These are phyloP conservation scores for Anguilla anguilla DNA, from an alignment of 2,797 vertebrate genomes.

Conservation along the genomic window DNA sequence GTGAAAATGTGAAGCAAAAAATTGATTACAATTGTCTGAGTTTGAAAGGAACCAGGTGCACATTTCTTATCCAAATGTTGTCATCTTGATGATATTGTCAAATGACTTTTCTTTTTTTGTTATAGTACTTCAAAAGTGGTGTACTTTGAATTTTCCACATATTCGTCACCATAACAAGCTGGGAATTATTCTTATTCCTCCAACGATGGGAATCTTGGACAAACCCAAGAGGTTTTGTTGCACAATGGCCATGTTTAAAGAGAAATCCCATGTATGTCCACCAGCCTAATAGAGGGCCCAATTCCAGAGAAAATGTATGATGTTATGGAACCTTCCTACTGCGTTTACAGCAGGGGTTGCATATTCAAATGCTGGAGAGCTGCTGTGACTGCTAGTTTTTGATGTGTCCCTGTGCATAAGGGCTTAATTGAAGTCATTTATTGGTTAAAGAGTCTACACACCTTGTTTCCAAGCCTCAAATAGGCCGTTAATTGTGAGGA, in stretches of 20 bases:
- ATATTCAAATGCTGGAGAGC: not conserved
- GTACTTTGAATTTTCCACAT: constrained; percentile 6
- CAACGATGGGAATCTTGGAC: not conserved
- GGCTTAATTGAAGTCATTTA: no score
- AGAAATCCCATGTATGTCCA: not conserved
- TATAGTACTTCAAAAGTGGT: not conserved
- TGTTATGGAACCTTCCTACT: not conserved
- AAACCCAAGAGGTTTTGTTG: not conserved
- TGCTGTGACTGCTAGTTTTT: no score
- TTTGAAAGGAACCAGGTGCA: constrained; percentile 4
- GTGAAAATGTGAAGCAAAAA: constrained; percentile 8
- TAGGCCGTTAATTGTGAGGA: no score
- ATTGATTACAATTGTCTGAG: not conserved
- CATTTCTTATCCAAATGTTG: not conserved
- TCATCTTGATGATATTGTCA: not conserved
- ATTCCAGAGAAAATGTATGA: not conserved
- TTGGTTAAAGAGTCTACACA: no score
- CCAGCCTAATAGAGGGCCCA: not conserved
- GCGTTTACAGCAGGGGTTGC: not conserved
- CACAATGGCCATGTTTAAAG: not conserved
- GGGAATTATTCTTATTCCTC: not conserved
- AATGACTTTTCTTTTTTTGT: not conserved
- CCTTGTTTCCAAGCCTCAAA: not conserved
- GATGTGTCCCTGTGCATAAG: no score
- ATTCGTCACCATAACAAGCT: not conserved